Conservation (phyloP, 2,797 vertebrate genomes). For the Hirundo rustica region DNA sequence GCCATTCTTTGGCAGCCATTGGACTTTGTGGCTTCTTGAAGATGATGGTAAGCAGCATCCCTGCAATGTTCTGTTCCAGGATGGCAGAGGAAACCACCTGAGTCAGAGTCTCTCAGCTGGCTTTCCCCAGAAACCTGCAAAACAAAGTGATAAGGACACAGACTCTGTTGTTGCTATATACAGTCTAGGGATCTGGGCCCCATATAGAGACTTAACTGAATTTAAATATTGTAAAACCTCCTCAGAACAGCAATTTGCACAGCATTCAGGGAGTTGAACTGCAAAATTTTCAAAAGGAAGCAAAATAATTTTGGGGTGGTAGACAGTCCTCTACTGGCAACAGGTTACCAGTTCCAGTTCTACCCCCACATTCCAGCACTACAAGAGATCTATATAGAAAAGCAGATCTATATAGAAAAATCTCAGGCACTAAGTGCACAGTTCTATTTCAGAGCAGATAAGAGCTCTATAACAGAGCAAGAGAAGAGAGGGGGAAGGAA, state of each 20-base stretch:
- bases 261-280: neutral
- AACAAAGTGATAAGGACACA: neutral
- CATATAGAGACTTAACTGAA: neutral
- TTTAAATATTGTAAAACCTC: neutral
- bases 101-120: neutral
- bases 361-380: neutral
- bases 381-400: neutral
- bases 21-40: neutral
- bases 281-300: neutral
- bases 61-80: neutral
- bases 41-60: neutral
- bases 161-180: neutral
- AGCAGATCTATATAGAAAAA: neutral
- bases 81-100: accelerated
- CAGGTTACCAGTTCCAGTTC: neutral
- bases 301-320: neutral
- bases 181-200: neutral
- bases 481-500: neutral
- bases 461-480: neutral
- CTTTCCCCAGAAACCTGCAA: neutral
- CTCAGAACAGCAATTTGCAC: neutral
- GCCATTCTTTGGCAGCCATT: neutral
- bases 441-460: neutral
- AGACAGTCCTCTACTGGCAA: neutral
- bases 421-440: neutral